Evolutionary conservation across 2,888 invertebrate species (phyloP).

Genomic region (Alitta virens): DNA sequence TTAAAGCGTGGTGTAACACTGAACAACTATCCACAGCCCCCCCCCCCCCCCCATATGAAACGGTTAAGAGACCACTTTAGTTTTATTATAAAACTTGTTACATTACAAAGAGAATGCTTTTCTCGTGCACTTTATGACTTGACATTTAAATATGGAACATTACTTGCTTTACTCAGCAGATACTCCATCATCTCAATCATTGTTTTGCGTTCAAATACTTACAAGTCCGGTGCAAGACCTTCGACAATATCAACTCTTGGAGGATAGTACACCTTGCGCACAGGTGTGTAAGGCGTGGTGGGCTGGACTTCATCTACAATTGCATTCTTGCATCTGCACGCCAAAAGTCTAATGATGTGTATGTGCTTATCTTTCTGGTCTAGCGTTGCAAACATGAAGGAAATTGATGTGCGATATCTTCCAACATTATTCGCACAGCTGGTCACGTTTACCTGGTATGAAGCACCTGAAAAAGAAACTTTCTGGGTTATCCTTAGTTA

Average conservation of each 20-base stretch:
- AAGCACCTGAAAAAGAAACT: constrained; percentile 31
- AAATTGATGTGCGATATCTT: constrained; percentile 34
- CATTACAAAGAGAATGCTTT: too few species aligned
- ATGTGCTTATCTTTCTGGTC: constrained; percentile 16
- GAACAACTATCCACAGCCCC: too few species aligned
- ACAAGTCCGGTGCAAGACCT: constrained; percentile 35
- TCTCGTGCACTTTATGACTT: too few species aligned
- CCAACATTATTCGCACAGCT: constrained; percentile 33
- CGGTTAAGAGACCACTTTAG: too few species aligned
- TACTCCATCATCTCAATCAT: too few species aligned
- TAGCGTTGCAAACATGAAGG: constrained; percentile 31
- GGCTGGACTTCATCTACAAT: constrained; percentile 34
- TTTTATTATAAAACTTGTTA: too few species aligned
- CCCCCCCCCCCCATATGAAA: too few species aligned
- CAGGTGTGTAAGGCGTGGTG: constrained; percentile 28
- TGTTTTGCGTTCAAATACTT: too few species aligned
- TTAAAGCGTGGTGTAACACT: too few species aligned
- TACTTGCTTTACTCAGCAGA: too few species aligned
- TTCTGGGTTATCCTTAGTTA: too few species aligned
- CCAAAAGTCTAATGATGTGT: constrained; percentile 34
- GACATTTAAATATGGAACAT: too few species aligned
- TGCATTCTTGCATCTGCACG: constrained; percentile 31
- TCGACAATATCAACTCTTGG: constrained; percentile 32
- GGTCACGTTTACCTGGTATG: constrained; percentile 30
- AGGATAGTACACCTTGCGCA: constrained; percentile 12